A percentile compares a stretch with the other conserved stretches of the same genome.
These are phyloP conservation scores for Zaprionus gabonicus DNA, from an alignment of 1,140 invertebrate genomes.

Conservation along the genomic window DNA sequence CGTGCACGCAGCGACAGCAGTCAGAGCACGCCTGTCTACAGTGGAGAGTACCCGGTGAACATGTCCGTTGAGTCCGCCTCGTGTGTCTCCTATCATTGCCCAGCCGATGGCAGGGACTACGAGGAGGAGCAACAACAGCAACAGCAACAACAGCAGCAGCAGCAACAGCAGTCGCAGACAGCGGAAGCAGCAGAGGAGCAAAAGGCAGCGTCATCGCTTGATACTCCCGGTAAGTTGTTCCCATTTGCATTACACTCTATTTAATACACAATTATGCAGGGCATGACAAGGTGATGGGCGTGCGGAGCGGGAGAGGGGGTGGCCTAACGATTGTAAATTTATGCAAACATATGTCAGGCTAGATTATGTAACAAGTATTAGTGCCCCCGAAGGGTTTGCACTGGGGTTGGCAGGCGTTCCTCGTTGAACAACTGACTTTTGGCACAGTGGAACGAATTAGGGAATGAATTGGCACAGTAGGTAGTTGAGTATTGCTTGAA, in stretches of 20 bases:
- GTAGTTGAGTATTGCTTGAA: not conserved
- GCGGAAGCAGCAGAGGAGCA: slow-evolving; percentile 20
- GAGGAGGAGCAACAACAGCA: slow-evolving; percentile 63
- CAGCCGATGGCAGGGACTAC: slow-evolving; percentile 64
- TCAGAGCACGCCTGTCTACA: slow-evolving; percentile 77
- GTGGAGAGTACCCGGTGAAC: slow-evolving; percentile 74
- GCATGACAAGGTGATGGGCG: not conserved
- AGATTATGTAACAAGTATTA: slow-evolving; percentile 73
- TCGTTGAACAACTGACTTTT: slow-evolving; percentile 10
- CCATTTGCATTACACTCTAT: slow-evolving; percentile 67
- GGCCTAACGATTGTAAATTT: slow-evolving; percentile 58
- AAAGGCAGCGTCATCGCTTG: slow-evolving; percentile 36
- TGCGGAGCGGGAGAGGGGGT: not conserved
- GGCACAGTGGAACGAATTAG: slow-evolving; percentile 38
- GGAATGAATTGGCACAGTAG: not conserved
- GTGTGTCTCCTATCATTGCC: slow-evolving; percentile 76
- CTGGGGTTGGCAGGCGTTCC: not conserved
- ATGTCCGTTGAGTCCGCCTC: slow-evolving; percentile 79
- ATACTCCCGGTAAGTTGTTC: slow-evolving; percentile 67
- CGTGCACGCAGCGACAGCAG: slow-evolving; percentile 73
- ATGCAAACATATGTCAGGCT: slow-evolving; percentile 78
- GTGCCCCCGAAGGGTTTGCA: slow-evolving; percentile 28
- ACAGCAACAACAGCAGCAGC: slow-evolving; percentile 37
- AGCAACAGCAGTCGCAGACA: slow-evolving; percentile 28
- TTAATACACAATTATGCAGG: slow-evolving; percentile 75